Conservation (phyloP, 2,113 vertebrate species). For the Cebus imitator region DNA sequence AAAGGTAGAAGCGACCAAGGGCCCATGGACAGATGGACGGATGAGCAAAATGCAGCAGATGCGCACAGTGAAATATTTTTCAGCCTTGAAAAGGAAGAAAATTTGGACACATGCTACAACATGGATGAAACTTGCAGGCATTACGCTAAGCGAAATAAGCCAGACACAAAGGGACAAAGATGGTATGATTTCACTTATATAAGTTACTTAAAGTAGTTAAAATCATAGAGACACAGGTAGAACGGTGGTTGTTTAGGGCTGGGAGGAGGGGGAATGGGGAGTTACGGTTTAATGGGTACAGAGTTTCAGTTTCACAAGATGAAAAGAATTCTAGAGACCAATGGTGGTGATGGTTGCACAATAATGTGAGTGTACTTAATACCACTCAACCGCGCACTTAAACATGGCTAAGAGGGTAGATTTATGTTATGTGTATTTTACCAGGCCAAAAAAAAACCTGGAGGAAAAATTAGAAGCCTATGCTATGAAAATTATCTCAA, state of each 20-base stretch:
- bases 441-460: neutral
- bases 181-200: accelerated
- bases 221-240: neutral
- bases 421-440: neutral
- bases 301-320: neutral
- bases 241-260: accelerated
- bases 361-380: neutral
- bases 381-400: neutral
- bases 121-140: accelerated
- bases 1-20: neutral
- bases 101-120: neutral
- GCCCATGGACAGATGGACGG: accelerated
- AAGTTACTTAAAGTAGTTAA: neutral
- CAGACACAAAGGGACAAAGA: neutral
- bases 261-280: neutral
- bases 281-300: neutral
- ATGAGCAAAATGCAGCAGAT: accelerated
- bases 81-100: neutral
- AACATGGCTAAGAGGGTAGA: neutral
- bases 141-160: neutral
- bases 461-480: neutral
- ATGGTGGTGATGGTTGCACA: accelerated
- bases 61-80: accelerated
- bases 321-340: neutral
- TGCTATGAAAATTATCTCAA: neutral